Conservation (phyloP, 1,140 invertebrate genomes). For the Drosophila truncata region DNA sequence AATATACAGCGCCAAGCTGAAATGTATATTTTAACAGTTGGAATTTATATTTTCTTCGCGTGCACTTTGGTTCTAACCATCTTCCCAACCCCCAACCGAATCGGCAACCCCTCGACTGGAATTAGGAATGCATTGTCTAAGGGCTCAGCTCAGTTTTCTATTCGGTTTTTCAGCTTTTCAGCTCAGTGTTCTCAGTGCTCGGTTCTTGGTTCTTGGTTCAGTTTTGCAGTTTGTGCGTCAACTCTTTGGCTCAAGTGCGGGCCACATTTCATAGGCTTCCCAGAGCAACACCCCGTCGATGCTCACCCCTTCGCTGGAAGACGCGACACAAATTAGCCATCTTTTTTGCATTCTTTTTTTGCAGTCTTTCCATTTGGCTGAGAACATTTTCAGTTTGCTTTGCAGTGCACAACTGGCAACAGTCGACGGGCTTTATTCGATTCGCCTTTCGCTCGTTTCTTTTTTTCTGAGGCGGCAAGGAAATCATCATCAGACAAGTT, state of each 20-base stretch:
- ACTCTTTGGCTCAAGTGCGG: constrained; percentile 67
- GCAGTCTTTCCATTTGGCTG: constrained; percentile 58
- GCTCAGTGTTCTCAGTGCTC: constrained; percentile 13
- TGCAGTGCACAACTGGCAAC: constrained; percentile 70
- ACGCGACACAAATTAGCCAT: constrained; percentile 73
- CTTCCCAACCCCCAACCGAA: background rate
- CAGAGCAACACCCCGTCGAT: constrained; percentile 28
- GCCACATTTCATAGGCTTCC: constrained; percentile 75
- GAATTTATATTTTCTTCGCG: background rate
- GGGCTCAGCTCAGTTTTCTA: constrained; percentile 45
- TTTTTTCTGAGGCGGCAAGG: constrained; percentile 16
- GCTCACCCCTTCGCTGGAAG: constrained; percentile 34
- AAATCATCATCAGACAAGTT: constrained; percentile 31
- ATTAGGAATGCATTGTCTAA: constrained; percentile 78
- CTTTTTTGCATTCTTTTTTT: constrained; percentile 45
- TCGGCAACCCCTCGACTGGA: constrained; percentile 37
- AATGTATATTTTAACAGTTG: too few species aligned
- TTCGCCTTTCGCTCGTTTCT: constrained; percentile 30
- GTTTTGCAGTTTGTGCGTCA: constrained; percentile 61
- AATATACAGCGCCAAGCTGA: background rate
- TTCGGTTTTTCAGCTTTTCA: constrained; percentile 41
- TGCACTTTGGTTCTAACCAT: constrained; percentile 1
- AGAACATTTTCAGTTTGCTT: constrained; percentile 69
- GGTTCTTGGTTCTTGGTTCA: constrained; percentile 22
- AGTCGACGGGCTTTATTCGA: constrained; percentile 58